Base-by-base conservation (phyloP, 2,797 vertebrate genomes). In the Amniataba percoides region DNA sequence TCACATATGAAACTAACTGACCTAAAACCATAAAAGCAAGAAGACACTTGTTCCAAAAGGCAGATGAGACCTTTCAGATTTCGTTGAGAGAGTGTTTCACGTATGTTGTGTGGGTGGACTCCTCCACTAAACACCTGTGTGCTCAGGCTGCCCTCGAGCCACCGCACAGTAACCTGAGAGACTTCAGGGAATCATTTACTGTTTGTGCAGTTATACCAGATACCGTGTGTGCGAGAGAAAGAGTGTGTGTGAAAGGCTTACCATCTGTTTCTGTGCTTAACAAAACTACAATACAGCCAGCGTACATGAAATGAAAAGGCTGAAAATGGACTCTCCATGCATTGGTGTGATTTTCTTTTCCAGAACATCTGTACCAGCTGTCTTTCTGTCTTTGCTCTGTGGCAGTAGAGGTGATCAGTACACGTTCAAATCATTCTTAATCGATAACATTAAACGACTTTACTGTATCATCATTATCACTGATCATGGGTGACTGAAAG, bases 101-200 rank as follows among this genome's bases (percentile, higher is more conserved):
- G 0, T 71, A 64, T 45, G 51, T 67, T 55, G 71, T 46, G 66
- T 82, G 52, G 82, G 83, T 45, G 40, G 77, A 83, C 62, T 83
- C 61, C 52, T 71, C 66, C 71, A 56, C 51, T 82, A 80, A 79
- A 82, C 88, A 84, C 82, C 82, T 88, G 83, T 81, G 66, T 77
- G 66, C 60, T 60, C 77, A 72, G 36, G 31, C 55, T 34, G n/a
- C 62, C 8, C 56, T 81, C 61, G 58, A 48, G 67, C 45, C 60
- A 58, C 31, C 31, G 45, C 25, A 59, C 42, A 51, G 84, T 80
- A 89, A 90, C 73, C 56, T 42, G 81, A 89, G 82, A 80, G 34
- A 52, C 78, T 57, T 62, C 11, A 53, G 87, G 74, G 83, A 86
- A 67, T 77, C 36, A 60, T 89, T 74, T 63, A 63, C 42, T 73